Evolutionary conservation across 2,797 vertebrate genomes (phyloP), one percentile per base, ranked within the genome.

Genomic region (Chaetodon trifasciatus): DNA sequence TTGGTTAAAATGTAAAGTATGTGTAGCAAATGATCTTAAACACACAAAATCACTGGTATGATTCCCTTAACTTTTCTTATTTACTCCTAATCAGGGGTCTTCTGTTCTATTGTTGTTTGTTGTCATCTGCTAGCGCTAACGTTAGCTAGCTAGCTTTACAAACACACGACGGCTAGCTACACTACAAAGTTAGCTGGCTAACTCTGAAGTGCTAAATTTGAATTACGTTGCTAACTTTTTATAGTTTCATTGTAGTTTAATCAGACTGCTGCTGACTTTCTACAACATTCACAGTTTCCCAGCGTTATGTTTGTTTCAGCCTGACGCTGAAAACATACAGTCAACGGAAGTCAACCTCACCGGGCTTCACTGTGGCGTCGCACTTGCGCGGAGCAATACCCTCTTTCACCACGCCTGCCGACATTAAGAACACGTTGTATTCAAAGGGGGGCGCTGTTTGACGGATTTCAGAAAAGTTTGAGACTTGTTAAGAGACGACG

Each of bases 361-460:
- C 24, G 11, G 61, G 1, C 0, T 6, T 19, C 42, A 10, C 4
- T n/a, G 3, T 8, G 0, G 5, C 40, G 32, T 5, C 4, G 35
- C 19, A 60, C 12, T 39, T 42, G 39, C 16, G 6, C n/a, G 16
- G 0, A 6, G 58, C 37, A 62, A 1, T 72, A 62, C 70, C 35
- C 0, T 13, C n/a, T 32, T n/a, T 42, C 37, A 44, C 70, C 70
- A 73, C n/a, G 47, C 15, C 58, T 10, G 13, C 17, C 12, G 2
- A 0, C 17, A 2, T 21, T 23, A 10, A 35, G 7, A 1, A 12
- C 9, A 8, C 23, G 7, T 8, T 15, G 53, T 16, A n/a, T 23
- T 58, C 16, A 40, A 42, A 40, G 8, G 35, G 28, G n/a, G 70
- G 55, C 69, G 69, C 55, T 60, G 66, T 68, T 68, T 55, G 37